phyloP scores from a whole-genome alignment of 2,888 invertebrate species.

The Acanthoscelides obtectus region DNA sequence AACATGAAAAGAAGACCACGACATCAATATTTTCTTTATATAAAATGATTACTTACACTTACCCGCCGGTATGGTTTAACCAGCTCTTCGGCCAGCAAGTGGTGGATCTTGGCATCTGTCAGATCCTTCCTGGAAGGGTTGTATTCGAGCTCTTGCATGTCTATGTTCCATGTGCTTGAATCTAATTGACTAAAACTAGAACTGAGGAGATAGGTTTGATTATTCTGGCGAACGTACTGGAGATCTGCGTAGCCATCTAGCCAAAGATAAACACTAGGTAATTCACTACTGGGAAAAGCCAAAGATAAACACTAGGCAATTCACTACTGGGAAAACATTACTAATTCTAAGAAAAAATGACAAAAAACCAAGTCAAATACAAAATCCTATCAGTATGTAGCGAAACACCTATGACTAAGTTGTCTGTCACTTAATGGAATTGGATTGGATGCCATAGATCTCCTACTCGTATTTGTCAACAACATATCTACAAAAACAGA shows the following conservation, averaged over 20 bases:
- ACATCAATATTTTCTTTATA: neutral
- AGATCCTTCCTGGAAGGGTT: conserved; percentile 88
- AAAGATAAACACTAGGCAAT: too few species aligned
- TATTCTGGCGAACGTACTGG: neutral
- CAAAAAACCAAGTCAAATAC: too few species aligned
- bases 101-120: conserved; percentile 91
- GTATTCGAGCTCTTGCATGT: conserved; percentile 90
- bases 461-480: too few species aligned
- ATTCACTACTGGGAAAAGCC: too few species aligned
- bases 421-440: too few species aligned
- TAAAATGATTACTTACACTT: conserved; percentile 40
- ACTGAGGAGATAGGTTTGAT: conserved; percentile 48
- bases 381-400: too few species aligned
- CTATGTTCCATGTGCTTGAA: conserved; percentile 83
- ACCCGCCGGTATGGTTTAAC: conserved; percentile 84
- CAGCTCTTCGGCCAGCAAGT: conserved; percentile 82
- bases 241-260: conserved; percentile 11
- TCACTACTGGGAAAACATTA: too few species aligned
- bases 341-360: too few species aligned
- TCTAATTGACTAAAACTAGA: conserved; percentile 83
- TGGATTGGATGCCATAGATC: too few species aligned
- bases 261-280: too few species aligned
- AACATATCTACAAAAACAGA: too few species aligned
- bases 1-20: neutral
- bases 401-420: too few species aligned